Conservation (phyloP, 2,888 invertebrate species). For the Choristoneura rosaceana region DNA sequence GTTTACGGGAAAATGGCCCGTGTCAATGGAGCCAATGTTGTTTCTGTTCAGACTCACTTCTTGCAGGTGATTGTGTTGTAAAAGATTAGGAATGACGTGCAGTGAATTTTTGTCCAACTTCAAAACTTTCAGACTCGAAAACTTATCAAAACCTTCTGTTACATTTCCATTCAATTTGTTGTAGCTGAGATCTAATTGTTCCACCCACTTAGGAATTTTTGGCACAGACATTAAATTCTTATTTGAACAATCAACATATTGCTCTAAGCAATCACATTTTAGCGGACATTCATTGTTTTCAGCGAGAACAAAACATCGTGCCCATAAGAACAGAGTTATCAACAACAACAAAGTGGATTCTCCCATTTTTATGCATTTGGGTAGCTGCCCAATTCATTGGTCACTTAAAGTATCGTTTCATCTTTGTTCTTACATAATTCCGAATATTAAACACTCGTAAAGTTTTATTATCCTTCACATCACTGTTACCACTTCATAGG, state of each 20-base stretch:
- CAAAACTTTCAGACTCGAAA: constrained; percentile 68
- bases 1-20: constrained; percentile 86
- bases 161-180: constrained; percentile 77
- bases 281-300: constrained; percentile 87
- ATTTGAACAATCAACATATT: constrained; percentile 91
- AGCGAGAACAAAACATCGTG: constrained; percentile 64
- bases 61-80: constrained; percentile 81
- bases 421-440: constrained; percentile 78
- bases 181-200: constrained; percentile 88
- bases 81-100: constrained; percentile 84
- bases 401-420: constrained; percentile 54
- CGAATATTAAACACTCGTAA: constrained; percentile 54
- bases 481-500: constrained; percentile 58
- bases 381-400: constrained; percentile 69
- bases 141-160: constrained; percentile 67
- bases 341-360: constrained; percentile 78
- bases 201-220: constrained; percentile 91
- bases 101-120: constrained; percentile 86
- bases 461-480: constrained; percentile 56
- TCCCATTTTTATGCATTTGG: constrained; percentile 82
- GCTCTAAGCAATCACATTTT: constrained; percentile 89
- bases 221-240: constrained; percentile 89
- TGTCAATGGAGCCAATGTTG: constrained; percentile 83
- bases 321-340: constrained; percentile 64
- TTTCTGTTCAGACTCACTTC: constrained; percentile 88